Conservation (phyloP, 2,113 vertebrate genomes). For the Thamnophis sirtalis region DNA sequence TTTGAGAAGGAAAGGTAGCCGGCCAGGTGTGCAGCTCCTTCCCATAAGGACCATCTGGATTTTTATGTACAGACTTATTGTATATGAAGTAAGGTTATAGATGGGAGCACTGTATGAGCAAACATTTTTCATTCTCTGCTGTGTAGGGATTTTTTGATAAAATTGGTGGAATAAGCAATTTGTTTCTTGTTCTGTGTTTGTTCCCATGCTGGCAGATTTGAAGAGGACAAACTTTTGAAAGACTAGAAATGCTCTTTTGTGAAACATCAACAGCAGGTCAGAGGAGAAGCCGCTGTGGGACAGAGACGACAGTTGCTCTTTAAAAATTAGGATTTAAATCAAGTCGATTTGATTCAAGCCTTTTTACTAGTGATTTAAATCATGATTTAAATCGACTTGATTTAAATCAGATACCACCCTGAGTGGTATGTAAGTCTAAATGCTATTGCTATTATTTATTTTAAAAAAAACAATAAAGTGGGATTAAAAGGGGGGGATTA, state of each 20-base stretch:
- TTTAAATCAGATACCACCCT: too few species aligned
- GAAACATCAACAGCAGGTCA: not conserved
- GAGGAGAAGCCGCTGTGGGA: too few species aligned
- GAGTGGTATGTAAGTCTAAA: not conserved
- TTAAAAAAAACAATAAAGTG: not conserved
- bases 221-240: not conserved
- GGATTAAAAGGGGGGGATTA: not conserved
- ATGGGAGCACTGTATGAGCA: not conserved
- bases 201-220: not conserved
- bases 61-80: not conserved
- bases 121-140: not conserved
- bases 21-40: not conserved
- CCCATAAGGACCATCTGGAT: not conserved
- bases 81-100: not conserved
- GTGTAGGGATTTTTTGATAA: not conserved
- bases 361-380: too few species aligned
- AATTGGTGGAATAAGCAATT: not conserved
- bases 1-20: not conserved
- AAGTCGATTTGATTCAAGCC: too few species aligned
- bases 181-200: not conserved
- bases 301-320: too few species aligned
- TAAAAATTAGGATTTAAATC: too few species aligned
- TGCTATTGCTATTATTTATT: not conserved
- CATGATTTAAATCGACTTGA: too few species aligned
- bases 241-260: not conserved